Conservation (phyloP, 2,797 vertebrate species). For the Euphonia xanthogaster region DNA sequence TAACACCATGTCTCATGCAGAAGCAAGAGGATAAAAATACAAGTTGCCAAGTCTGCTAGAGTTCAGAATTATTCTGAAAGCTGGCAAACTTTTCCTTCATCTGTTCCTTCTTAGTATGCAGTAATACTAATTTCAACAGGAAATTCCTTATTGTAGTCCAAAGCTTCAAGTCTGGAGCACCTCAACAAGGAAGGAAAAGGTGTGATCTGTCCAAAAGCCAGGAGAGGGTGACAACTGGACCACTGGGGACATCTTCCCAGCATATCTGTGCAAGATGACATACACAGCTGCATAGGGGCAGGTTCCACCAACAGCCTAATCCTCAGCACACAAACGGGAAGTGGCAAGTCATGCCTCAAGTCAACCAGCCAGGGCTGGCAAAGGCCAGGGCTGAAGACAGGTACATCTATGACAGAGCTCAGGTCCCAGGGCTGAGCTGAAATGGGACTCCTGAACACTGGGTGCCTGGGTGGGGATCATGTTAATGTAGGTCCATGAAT, state of each 20-base stretch:
- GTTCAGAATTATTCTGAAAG: not conserved
- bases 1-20: not conserved
- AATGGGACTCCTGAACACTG: not conserved
- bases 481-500: not conserved
- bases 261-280: not conserved
- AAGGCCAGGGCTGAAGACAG: not conserved
- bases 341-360: not conserved
- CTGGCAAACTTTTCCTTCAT: not conserved
- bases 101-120: not conserved
- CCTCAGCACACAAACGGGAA: not conserved
- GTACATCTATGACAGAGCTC: not conserved
- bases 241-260: not conserved
- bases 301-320: not conserved
- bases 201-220: fast-evolving
- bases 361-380: not conserved
- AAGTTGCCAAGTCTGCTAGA: not conserved
- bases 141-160: not conserved
- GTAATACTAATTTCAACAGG: not conserved
- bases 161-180: not conserved
- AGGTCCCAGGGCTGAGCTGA: not conserved
- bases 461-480: not conserved
- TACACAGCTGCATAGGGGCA: not conserved
- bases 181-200: not conserved
- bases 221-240: fast-evolving
- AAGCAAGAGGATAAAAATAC: not conserved